A percentile compares a stretch with the other conserved stretches of the same genome.
These are phyloP conservation scores for Watsonalla cultraria DNA, from an alignment of 2,888 invertebrate species.

Conservation along the genomic window DNA sequence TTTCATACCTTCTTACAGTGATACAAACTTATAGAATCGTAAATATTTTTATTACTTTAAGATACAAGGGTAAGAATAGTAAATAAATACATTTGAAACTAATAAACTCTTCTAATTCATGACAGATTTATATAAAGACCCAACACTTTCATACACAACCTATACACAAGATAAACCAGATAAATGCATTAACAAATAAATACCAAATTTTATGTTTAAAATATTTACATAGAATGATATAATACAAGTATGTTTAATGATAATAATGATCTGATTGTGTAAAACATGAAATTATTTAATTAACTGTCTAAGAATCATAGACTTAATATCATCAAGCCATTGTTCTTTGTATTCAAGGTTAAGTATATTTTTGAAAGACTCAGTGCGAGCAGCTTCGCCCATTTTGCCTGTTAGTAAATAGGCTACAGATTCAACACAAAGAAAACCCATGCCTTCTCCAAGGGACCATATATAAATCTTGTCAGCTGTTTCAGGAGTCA, in stretches of 20 bases:
- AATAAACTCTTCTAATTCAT: no score
- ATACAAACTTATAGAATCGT: not conserved
- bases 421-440: constrained; percentile 79
- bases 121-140: not conserved
- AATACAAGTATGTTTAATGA: not conserved
- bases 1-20: not conserved
- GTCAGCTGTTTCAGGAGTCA: constrained; percentile 71
- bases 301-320: constrained; percentile 62
- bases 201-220: not conserved
- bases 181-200: not conserved
- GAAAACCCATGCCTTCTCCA: constrained; percentile 79
- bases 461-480: constrained; percentile 80
- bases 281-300: constrained; percentile 33
- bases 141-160: no score
- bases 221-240: not conserved
- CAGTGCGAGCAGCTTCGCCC: constrained; percentile 57
- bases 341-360: constrained; percentile 73
- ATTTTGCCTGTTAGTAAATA: constrained; percentile 76
- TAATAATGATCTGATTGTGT: not conserved
- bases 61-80: not conserved
- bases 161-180: not conserved
- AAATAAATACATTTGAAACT: not conserved
- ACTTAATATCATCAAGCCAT: constrained; percentile 76
- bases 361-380: constrained; percentile 70
- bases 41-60: not conserved